These are phyloP conservation scores for Drosophila rufa DNA, from an alignment of 1,140 invertebrate species.

Conservation along the genomic window DNA sequence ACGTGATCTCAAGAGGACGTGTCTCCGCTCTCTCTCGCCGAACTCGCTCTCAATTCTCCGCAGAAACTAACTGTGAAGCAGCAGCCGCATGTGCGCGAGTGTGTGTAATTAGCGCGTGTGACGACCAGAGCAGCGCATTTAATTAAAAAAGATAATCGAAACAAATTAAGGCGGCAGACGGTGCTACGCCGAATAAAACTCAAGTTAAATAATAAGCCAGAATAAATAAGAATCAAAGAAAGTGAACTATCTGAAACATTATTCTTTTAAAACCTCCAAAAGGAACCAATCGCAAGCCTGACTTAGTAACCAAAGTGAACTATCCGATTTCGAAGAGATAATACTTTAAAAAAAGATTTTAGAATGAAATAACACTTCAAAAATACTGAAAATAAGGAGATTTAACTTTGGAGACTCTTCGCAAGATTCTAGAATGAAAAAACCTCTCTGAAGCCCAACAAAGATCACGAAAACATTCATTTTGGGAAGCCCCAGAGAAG, in stretches of 20 bases:
- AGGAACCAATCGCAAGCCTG: neutral
- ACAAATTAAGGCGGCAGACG: constrained; percentile 68
- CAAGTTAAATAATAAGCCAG: constrained; percentile 19
- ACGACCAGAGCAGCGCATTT: constrained; percentile 70
- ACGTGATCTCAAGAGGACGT: constrained; percentile 85
- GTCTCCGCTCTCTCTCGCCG: constrained; percentile 51
- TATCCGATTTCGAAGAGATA: neutral
- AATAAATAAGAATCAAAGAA: neutral
- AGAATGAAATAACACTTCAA: neutral
- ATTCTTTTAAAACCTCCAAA: neutral
- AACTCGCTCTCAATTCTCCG: constrained; percentile 8
- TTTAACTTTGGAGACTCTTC: neutral
- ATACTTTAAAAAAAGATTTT: neutral
- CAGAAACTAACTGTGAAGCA: constrained; percentile 10
- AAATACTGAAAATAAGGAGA: neutral
- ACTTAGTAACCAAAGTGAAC: constrained; percentile 1
- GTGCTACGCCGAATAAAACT: constrained; percentile 50
- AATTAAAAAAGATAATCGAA: constrained; percentile 80
- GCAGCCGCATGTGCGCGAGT: constrained; percentile 11
- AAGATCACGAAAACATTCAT: neutral
- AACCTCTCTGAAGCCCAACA: neutral
- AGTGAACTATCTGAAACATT: constrained; percentile 9
- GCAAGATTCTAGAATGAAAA: constrained; percentile 11
- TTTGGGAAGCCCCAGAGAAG: neutral
- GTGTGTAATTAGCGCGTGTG: constrained; percentile 52